Evolutionary conservation across 2,888 invertebrate species (phyloP), one percentile per base, ranked within the genome.

Genomic region (Thecophora atra): DNA sequence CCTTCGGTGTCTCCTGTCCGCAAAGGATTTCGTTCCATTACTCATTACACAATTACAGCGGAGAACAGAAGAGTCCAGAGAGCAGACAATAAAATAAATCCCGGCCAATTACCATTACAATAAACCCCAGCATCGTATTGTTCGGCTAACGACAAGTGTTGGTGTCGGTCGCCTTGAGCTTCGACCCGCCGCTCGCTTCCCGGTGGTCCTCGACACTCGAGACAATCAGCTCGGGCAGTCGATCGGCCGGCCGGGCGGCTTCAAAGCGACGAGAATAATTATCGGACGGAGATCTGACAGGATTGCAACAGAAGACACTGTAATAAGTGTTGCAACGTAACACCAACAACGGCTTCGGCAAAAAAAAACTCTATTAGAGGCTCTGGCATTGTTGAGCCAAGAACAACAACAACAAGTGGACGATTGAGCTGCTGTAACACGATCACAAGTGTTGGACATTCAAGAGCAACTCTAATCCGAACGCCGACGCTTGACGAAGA

Each of bases 251-350:
- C 58, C 68, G 37, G 37, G 6, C 21, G 44, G 26, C 58, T 42
- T 68, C 68, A 68, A 68, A 68, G 68, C 51, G 51, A 51, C 2
- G 26, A 51, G 51, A 47, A 68, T 68, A 70, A 63, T 70, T 63
- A 62, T 52, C 70, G 51, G 70, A 24, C 24, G 37, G 37, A 70
- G 63, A 70, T 63, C 70, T 37, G 70, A 70, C 70, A 63, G 63
- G 63, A 30, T 69, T 60, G 60, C 69, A 69, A 47, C 69, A 51
- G n/a, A 69, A 30, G 51, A 60, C 24, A 47, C 51, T 30, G 70
- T 62, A 70, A 62, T 30, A 70, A 60, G 62, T 60, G 62, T 70
- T 62, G 62, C 19, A 44, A 70, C 51, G 62, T 30, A 62, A 51
- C 60, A 70, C 51, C 47, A 62, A 51, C 51, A 70, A 47, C 30